phyloP scores from a whole-genome alignment of 1,140 invertebrate species.

The Drosophila tani region DNA sequence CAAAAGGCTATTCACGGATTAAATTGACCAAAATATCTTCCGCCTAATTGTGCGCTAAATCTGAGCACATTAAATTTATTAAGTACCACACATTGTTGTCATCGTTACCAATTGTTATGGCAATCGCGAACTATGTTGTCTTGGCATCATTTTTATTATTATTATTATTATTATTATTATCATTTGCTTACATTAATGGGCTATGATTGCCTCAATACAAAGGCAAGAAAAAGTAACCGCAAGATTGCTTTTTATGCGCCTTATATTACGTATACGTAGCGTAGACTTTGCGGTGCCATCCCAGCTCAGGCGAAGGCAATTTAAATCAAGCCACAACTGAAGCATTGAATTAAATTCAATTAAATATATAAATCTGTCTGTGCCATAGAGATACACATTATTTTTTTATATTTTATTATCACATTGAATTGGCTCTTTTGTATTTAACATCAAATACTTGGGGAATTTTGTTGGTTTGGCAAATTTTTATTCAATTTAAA shows the following conservation, averaged over 20 bases:
- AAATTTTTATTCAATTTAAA: not conserved
- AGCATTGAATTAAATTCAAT: conserved; percentile 14
- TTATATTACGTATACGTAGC: conserved; percentile 64
- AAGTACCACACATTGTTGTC: conserved; percentile 59
- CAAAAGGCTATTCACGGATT: conserved; percentile 30
- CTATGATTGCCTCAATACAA: conserved; percentile 51
- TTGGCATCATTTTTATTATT: conserved; percentile 39
- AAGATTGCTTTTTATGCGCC: conserved; percentile 70
- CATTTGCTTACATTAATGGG: conserved; percentile 51
- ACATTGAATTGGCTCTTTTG: not conserved
- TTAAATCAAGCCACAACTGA: conserved; percentile 8
- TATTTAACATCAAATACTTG: not conserved
- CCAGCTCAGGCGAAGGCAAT: conserved; percentile 2
- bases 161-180: conserved; percentile 55
- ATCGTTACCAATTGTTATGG: conserved; percentile 51
- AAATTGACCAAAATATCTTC: conserved; percentile 51
- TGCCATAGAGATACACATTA: not conserved
- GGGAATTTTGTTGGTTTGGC: too few relatives aligned
- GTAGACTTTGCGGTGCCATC: conserved; percentile 37
- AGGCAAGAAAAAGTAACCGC: conserved; percentile 56
- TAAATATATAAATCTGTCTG: conserved; percentile 1
- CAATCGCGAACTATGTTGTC: conserved; percentile 19
- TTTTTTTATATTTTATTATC: conserved; percentile 2
- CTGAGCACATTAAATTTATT: conserved; percentile 70
- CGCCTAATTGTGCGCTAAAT: conserved; percentile 71